These are phyloP conservation scores for Heteractis magnifica DNA, from an alignment of 92 coral and sea anemone species.

Conservation along the genomic window DNA sequence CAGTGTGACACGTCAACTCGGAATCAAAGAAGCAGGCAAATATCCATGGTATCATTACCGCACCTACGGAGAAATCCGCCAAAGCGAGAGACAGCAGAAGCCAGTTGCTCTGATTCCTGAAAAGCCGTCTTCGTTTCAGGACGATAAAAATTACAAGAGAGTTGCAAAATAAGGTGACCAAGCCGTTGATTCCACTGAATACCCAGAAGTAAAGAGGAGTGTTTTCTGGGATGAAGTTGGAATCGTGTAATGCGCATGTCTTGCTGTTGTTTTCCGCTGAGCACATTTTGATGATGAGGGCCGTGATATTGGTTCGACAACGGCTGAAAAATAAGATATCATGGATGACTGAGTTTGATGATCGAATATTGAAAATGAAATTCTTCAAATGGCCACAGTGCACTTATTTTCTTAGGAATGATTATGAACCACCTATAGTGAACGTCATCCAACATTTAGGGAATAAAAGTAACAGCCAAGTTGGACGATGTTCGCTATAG, in stretches of 20 bases:
- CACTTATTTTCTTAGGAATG: no score
- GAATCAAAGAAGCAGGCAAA: conserved; percentile 53
- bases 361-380: no score
- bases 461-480: no score
- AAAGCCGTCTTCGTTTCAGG: conserved; percentile 24
- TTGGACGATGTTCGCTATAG: no score
- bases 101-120: conserved; percentile 58
- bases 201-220: conserved; percentile 62
- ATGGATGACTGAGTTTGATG: neutral
- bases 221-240: conserved; percentile 41
- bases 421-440: no score
- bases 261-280: neutral
- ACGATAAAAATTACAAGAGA: conserved; percentile 49
- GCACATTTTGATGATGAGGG: neutral
- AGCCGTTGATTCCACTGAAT: conserved; percentile 42
- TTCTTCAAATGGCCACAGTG: no score
- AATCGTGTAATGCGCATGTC: neutral
- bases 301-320: neutral
- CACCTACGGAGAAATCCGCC: conserved; percentile 53
- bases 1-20: conserved; percentile 27
- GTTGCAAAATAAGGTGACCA: conserved; percentile 55
- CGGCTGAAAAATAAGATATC: neutral
- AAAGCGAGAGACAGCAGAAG: conserved; percentile 46
- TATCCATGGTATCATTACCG: conserved; percentile 57
- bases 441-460: no score